A percentile compares a stretch with the other conserved stretches of the same genome.
phyloP scores from a whole-genome alignment of 2,797 vertebrate genomes.

The Poeciliopsis turneri region DNA sequence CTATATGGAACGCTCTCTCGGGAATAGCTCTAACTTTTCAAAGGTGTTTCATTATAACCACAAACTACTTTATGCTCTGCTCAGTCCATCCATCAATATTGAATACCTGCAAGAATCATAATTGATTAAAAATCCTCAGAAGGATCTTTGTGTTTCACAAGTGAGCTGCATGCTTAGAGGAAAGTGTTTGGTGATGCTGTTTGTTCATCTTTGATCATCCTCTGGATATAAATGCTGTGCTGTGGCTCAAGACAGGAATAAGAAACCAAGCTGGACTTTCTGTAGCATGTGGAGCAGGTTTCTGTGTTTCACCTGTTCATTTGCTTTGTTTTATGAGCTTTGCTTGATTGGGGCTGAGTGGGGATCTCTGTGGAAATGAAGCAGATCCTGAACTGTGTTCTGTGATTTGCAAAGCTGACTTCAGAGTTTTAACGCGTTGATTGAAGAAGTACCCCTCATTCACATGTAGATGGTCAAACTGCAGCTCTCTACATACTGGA shows the following conservation, averaged over 20 bases:
- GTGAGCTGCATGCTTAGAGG: background rate
- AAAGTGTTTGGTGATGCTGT: background rate
- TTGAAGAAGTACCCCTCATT: slow-evolving; percentile 13
- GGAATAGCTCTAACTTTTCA: background rate
- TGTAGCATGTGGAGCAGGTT: slow-evolving; percentile 20
- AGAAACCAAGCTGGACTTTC: background rate
- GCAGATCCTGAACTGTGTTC: slow-evolving; percentile 8
- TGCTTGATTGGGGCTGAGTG: slow-evolving; percentile 21
- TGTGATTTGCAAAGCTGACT: background rate
- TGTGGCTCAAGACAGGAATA: slow-evolving; percentile 4
- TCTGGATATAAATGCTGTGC: background rate
- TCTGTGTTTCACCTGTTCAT: slow-evolving; percentile 9
- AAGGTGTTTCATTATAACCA: background rate
- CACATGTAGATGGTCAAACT: background rate
- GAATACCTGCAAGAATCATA: background rate
- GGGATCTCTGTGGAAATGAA: background rate
- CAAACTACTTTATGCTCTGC: background rate
- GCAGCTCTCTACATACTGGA: background rate
- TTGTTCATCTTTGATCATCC: background rate
- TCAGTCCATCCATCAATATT: background rate
- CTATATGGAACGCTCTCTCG: background rate
- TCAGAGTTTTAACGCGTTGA: background rate
- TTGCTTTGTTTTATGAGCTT: slow-evolving; percentile 22
- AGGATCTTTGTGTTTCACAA: background rate
- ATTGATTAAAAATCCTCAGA: slow-evolving; percentile 1